These are phyloP conservation scores for Xanthia icteritia DNA, from an alignment of 2,888 invertebrate species.

Conservation along the genomic window DNA sequence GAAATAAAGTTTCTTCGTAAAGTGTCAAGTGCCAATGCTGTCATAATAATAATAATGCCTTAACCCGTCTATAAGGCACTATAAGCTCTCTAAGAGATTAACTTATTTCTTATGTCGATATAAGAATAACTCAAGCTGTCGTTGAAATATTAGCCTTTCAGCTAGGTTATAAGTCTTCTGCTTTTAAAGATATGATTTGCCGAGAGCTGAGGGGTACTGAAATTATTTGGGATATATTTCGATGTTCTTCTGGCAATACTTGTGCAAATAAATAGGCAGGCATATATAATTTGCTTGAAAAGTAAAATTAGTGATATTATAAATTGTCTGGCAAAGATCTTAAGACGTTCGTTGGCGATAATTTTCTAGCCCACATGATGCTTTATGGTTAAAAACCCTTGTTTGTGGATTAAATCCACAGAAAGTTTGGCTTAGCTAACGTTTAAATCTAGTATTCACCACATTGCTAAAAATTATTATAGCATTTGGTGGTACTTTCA, in stretches of 20 bases:
- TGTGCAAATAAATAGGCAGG: background rate
- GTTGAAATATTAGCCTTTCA: background rate
- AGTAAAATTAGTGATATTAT: background rate
- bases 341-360: background rate
- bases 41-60: constrained; percentile 18
- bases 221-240: background rate
- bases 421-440: constrained; percentile 5
- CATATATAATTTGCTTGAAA: background rate
- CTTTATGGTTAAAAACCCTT: background rate
- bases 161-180: background rate
- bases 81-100: constrained; percentile 33
- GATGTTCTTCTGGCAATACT: background rate
- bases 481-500: background rate
- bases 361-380: background rate
- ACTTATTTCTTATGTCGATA: background rate
- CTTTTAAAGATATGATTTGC: background rate
- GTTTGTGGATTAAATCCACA: constrained; percentile 6
- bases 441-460: too few relatives aligned
- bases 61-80: background rate
- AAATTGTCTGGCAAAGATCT: background rate
- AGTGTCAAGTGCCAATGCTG: constrained; percentile 61
- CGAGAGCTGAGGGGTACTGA: too few relatives aligned
- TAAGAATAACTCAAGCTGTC: background rate
- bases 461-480: background rate
- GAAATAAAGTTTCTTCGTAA: constrained; percentile 34